Base-by-base conservation (phyloP, 2,797 vertebrate species). In the Bufotes viridis region DNA sequence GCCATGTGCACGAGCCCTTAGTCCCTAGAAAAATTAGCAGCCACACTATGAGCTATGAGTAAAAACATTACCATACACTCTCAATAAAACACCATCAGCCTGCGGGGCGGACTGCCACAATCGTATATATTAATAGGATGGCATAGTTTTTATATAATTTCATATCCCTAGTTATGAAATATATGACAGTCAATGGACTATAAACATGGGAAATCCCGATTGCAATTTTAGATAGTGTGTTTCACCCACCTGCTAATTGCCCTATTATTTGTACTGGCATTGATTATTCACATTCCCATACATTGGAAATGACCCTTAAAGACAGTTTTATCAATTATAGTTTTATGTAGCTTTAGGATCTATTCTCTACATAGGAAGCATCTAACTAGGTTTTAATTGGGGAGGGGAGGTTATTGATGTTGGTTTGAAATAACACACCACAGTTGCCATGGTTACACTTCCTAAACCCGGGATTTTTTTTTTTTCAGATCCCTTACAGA, bases 371-470 rank as follows among this genome's bases (percentile, higher is more conserved):
- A 74, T 24, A 2, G 42, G 20, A 22, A 87, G 65, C 69, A 60
- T 84, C 79, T 88, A 78, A 84, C 29, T 24, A 57, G 29, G 49
- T 9, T 58, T 79, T 42, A 58, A 58, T 58, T 61, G 79, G 70
- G 29, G 9, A 63, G 14, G 29, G 51, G 14, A 22, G 69, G 86
- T 88, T 89, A 86, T 85, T 81, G 78, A 74, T 74, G 57, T 55
- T 49, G 60, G 26, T 29, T 26, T 17, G 26, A 63, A 88, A 84
- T 79, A 82, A 63, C 57, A 57, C 69, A 76, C 53, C 24, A 76
- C 79, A 67, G 88, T 89, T 89, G 84, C 88, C 63, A 89, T 89
- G 84, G 88, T 58, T 76, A 89, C 87, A 42, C 67, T 17, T 85
- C 65, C 53, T 81, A 85, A 84, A 85, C 57, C 83, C 57, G 79